Percentiles rank a stretch among this genome's conserved stretches.
Conservation (phyloP, 2,888 invertebrate genomes). For the Nymphalis polychloros region DNA sequence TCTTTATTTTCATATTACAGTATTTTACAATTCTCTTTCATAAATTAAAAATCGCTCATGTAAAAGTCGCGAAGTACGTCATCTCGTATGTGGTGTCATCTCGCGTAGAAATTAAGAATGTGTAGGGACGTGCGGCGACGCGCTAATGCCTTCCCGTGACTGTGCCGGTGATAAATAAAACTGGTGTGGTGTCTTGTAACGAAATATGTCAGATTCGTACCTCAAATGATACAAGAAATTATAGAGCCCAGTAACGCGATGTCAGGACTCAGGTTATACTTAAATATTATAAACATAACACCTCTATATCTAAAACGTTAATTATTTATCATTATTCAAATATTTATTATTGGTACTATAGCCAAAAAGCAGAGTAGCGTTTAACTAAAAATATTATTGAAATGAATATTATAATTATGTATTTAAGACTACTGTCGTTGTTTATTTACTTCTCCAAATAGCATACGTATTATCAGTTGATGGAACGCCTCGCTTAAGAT, state of each 20-base stretch:
- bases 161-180: not conserved
- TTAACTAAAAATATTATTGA: too few species aligned
- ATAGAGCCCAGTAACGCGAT: not conserved
- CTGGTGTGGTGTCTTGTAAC: not conserved
- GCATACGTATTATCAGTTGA: too few species aligned
- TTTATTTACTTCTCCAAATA: too few species aligned
- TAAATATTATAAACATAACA: too few species aligned
- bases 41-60: constrained; percentile 2
- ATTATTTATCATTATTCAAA: too few species aligned
- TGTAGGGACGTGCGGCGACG: not conserved
- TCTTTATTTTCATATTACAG: not conserved
- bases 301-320: too few species aligned
- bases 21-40: constrained; percentile 6
- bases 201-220: not conserved
- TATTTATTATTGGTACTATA: too few species aligned
- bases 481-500: too few species aligned
- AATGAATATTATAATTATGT: too few species aligned
- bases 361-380: too few species aligned
- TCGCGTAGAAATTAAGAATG: not conserved
- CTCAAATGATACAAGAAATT: not conserved
- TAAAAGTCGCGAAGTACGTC: not conserved
- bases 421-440: too few species aligned
- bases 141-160: not conserved
- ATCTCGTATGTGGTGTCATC: not conserved
- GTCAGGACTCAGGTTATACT: too few species aligned